phyloP scores from a whole-genome alignment of 2,888 invertebrate genomes.

The Cryptops parisi region DNA sequence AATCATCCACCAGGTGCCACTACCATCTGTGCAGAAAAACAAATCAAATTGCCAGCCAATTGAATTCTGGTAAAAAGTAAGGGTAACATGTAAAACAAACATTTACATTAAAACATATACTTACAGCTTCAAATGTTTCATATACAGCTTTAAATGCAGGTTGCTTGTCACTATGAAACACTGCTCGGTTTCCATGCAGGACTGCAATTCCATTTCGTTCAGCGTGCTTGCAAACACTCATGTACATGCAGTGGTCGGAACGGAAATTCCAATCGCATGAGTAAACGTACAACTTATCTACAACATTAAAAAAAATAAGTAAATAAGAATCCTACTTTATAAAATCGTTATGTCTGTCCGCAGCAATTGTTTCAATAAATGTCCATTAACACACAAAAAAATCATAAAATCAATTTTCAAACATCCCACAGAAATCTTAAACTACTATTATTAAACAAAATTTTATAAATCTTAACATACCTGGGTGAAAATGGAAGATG shows the following conservation, averaged over 20 bases:
- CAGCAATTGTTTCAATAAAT: no score
- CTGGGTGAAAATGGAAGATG: conserved; percentile 69
- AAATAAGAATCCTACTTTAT: no score
- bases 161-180: conserved; percentile 72
- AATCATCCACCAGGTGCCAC: no score
- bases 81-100: background rate
- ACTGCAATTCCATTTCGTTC: conserved; percentile 59
- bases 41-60: no score
- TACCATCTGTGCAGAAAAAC: no score
- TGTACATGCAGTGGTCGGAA: conserved; percentile 93
- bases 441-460: no score
- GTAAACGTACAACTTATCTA: conserved; percentile 59
- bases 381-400: no score
- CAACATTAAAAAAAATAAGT: no score
- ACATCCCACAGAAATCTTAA: no score
- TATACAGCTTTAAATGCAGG: conserved; percentile 65
- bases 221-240: conserved; percentile 62
- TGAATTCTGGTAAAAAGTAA: conserved; percentile 19
- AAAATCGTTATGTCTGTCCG: no score
- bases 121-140: conserved; percentile 44
- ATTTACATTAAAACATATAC: background rate
- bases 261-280: conserved; percentile 83
- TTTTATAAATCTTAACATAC: no score
- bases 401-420: no score
- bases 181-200: conserved; percentile 74